Evolutionary conservation across 2,888 invertebrate genomes (phyloP).

Genomic region (Eubasilissa splendida): DNA sequence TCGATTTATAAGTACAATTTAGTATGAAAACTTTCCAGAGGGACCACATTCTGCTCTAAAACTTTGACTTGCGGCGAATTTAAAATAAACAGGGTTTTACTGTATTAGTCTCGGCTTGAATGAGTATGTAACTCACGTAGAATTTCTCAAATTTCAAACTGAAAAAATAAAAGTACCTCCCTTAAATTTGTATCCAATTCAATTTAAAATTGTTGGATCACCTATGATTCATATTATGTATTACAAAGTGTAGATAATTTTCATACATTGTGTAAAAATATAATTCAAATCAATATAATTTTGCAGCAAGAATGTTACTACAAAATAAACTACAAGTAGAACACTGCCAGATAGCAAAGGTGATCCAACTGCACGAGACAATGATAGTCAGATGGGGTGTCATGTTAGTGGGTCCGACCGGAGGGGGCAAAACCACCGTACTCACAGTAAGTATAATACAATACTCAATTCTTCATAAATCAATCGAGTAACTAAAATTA

Average conservation of each 20-base stretch:
- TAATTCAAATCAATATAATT: not conserved
- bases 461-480: not conserved
- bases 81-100: no score
- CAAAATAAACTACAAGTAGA: slow-evolving; percentile 79
- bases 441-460: slow-evolving; percentile 73
- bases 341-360: slow-evolving; percentile 79
- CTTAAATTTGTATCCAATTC: no score
- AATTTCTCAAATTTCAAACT: no score
- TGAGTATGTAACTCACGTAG: no score
- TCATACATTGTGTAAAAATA: not conserved
- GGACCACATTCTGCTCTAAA: no score
- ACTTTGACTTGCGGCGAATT: no score
- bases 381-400: slow-evolving; percentile 95
- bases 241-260: not conserved
- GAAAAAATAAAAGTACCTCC: no score
- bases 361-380: slow-evolving; percentile 94
- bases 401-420: slow-evolving; percentile 90
- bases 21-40: no score
- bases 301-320: slow-evolving; percentile 64
- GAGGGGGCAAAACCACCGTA: slow-evolving; percentile 87
- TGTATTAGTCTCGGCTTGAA: no score
- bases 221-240: not conserved
- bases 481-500: no score
- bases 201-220: no score
- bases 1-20: no score